phyloP scores from a whole-genome alignment of 2,888 invertebrate species.

The Melinaea menophilus region DNA sequence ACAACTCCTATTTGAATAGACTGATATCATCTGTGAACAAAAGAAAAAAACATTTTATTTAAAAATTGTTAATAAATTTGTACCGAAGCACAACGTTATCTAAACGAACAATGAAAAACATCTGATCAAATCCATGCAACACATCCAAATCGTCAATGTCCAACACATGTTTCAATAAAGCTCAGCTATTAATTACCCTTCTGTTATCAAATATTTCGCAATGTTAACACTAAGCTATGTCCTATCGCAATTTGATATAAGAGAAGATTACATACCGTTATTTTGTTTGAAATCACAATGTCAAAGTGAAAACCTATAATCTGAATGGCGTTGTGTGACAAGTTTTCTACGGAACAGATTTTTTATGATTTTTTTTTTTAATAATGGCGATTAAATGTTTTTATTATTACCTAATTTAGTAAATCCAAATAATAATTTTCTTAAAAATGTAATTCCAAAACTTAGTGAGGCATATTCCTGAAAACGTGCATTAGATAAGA shows the following conservation, averaged over 20 bases:
- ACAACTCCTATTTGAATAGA: no score
- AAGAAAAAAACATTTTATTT: no score
- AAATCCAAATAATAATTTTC: no score
- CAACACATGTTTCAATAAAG: constrained; percentile 27
- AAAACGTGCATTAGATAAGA: no score
- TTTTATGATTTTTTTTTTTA: constrained; percentile 16
- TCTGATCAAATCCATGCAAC: constrained; percentile 9
- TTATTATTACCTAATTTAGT: no score
- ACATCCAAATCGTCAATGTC: constrained; percentile 9
- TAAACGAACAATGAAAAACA: not conserved
- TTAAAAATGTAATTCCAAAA: no score
- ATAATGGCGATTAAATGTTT: constrained; percentile 1
- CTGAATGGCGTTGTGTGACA: constrained; percentile 17
- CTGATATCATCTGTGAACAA: no score
- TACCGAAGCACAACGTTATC: no score
- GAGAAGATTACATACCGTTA: constrained; percentile 27
- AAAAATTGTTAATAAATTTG: no score
- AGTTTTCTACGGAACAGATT: constrained; percentile 22
- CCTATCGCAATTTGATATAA: constrained; percentile 28
- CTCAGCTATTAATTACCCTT: constrained; percentile 25
- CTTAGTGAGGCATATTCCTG: no score
- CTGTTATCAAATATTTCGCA: constrained; percentile 28
- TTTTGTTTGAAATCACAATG: constrained; percentile 26
- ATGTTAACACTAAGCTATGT: constrained; percentile 25
- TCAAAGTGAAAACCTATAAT: constrained; percentile 27